Base-by-base conservation (phyloP, 2,888 invertebrate genomes). In the Abrostola triplasia region DNA sequence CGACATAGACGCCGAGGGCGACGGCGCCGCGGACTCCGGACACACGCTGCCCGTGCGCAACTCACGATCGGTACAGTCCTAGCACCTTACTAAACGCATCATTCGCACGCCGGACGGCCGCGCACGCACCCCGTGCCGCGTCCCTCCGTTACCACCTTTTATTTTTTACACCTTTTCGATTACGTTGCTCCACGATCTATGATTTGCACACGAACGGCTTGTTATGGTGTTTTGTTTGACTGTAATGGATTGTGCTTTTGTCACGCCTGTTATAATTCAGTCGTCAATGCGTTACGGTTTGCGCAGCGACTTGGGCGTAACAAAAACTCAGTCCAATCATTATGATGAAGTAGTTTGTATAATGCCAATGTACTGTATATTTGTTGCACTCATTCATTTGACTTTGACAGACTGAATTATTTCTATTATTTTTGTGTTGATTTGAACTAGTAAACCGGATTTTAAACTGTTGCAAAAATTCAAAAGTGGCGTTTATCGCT, bases 21-120 rank as follows among this genome's bases (percentile, higher is more conserved):
- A 87, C 70, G 89, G 84, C 64, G 88, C 84, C 70, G 73, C 63
- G 10, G 93, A 92, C 84, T 82, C 93, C 68, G 94, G 93, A 59
- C 92, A 93, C 91, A 95, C 95, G 87, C 91, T 95, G 91, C 95
- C 95, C 90, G 94, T 94, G 89, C 93, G 95, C 92, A 90, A 88
- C 91, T 93, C 93, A 71, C 88, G 93, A 91, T 93, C 93, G 94
- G 94, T 94, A 94, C 89, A 84, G 87, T 84, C 76, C 76, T 73
- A 81, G 82, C 84, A 82, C 84, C 80, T 79, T 84, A 80, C 78
- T 77, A 73, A 79, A 74, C 77, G 76, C 83, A 80, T 82, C 73
- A 82, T 82, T 77, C 76, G 86, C 89, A 89, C 88, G 73, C 74
- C 81, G 80, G 82, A 80, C 74, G 70, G 64, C 70, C 77, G 77